Conservation (phyloP, 2,888 invertebrate genomes). For the Mythimna pallens region DNA sequence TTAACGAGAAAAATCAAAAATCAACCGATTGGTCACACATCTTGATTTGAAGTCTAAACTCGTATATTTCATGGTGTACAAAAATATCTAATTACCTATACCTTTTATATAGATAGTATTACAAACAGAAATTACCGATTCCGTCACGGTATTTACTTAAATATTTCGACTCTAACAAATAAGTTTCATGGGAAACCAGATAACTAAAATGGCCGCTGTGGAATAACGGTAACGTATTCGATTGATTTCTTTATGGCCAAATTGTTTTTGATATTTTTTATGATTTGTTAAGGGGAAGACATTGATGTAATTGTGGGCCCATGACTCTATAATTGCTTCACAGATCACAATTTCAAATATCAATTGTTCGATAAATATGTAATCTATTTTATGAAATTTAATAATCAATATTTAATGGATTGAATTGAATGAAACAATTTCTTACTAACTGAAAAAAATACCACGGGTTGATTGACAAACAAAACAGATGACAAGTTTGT, state of each 20-base stretch:
- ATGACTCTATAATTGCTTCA: background rate
- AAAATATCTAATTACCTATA: constrained; percentile 60
- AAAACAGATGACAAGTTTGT: background rate
- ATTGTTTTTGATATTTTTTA: constrained; percentile 79
- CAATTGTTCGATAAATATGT: background rate
- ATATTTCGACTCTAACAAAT: constrained; percentile 75
- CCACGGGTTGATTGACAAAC: background rate
- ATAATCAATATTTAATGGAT: background rate
- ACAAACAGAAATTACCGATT: constrained; percentile 81
- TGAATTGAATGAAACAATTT: background rate
- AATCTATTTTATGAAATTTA: background rate
- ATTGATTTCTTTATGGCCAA: constrained; percentile 85
- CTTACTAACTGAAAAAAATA: background rate
- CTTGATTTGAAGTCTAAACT: constrained; percentile 41
- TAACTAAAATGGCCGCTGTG: constrained; percentile 72
- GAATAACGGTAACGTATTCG: constrained; percentile 78
- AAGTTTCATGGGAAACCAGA: constrained; percentile 81
- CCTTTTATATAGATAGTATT: constrained; percentile 70
- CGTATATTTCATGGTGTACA: constrained; percentile 61
- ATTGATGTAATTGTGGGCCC: constrained; percentile 11
- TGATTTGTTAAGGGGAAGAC: constrained; percentile 75
- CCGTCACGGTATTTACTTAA: constrained; percentile 80
- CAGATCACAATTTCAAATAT: background rate
- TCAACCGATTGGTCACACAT: constrained; percentile 61
- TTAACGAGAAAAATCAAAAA: constrained; percentile 64